A percentile compares a stretch with the other conserved stretches of the same genome.
Conservation (phyloP, 2,797 vertebrate genomes). For the Chelmon rostratus region DNA sequence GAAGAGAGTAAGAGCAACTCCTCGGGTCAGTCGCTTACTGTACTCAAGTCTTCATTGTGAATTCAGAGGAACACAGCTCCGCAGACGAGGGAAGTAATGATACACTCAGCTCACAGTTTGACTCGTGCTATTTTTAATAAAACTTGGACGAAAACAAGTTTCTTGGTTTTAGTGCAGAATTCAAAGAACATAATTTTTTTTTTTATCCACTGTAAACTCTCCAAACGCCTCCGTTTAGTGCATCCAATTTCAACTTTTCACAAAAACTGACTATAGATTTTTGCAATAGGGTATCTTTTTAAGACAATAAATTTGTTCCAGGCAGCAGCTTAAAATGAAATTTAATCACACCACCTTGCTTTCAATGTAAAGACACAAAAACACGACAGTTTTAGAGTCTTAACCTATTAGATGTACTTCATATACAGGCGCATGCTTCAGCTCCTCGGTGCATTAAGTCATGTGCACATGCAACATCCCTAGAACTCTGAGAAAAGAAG, state of each 20-base stretch:
- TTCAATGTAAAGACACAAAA: not conserved
- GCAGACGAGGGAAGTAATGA: not conserved
- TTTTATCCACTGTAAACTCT: not conserved
- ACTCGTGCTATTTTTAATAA: slow-evolving; percentile 1
- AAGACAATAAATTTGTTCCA: not conserved
- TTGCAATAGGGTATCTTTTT: not conserved
- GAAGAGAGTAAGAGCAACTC: slow-evolving; percentile 16
- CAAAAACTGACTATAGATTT: not conserved
- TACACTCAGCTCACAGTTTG: not conserved
- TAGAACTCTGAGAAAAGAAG: not conserved
- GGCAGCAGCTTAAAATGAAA: not conserved
- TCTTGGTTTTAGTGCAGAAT: not conserved
- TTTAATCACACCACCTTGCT: not conserved
- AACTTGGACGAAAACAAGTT: not conserved
- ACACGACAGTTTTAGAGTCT: not conserved
- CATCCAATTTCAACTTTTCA: not conserved
- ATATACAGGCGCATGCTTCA: not conserved
- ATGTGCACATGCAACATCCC: not conserved
- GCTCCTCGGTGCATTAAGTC: not conserved
- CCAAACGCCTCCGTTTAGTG: not conserved
- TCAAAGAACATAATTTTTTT: not conserved
- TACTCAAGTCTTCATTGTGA: slow-evolving; percentile 21
- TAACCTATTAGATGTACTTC: not conserved
- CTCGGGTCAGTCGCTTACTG: slow-evolving; percentile 22
- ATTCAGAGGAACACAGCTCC: slow-evolving; percentile 23